Percentiles rank a stretch among this genome's conserved stretches.
Evolutionary conservation across 2,113 vertebrate species (phyloP).

Genomic region (Sigmodon hispidus): DNA sequence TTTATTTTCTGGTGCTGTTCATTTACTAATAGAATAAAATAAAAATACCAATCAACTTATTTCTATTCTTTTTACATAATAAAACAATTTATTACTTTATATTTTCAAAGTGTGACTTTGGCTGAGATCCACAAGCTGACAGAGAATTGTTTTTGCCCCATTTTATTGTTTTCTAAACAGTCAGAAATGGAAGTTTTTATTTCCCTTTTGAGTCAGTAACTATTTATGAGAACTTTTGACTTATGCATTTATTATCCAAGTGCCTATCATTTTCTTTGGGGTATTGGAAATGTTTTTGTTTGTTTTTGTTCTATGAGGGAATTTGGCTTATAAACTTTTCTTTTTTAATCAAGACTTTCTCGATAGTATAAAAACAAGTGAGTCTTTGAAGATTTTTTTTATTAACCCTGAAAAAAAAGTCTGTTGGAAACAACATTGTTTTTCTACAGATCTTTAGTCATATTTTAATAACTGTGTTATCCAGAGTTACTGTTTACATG

Average conservation of each 20-base stretch:
- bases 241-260: conserved; percentile 67
- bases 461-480: neutral
- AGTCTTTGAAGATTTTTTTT: conserved; percentile 36
- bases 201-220: conserved; percentile 74
- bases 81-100: conserved; percentile 58
- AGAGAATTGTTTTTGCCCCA: conserved; percentile 64
- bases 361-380: neutral
- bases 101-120: conserved; percentile 45
- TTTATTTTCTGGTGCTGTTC: conserved; percentile 41
- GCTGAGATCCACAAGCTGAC: conserved; percentile 1
- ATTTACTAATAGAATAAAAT: conserved; percentile 47
- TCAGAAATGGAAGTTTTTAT: conserved; percentile 69
- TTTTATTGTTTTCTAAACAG: conserved; percentile 78
- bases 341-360: conserved; percentile 42
- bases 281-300: conserved; percentile 60
- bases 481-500: conserved; percentile 15
- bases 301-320: conserved; percentile 54
- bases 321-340: conserved; percentile 47
- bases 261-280: conserved; percentile 66
- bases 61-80: conserved; percentile 70
- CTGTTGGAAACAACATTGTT: conserved; percentile 12
- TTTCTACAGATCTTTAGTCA: neutral
- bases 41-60: conserved; percentile 41
- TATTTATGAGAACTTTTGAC: conserved; percentile 71
- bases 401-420: conserved; percentile 28